These are phyloP conservation scores for Eledona agricola DNA, from an alignment of 2,888 invertebrate species.

Conservation along the genomic window DNA sequence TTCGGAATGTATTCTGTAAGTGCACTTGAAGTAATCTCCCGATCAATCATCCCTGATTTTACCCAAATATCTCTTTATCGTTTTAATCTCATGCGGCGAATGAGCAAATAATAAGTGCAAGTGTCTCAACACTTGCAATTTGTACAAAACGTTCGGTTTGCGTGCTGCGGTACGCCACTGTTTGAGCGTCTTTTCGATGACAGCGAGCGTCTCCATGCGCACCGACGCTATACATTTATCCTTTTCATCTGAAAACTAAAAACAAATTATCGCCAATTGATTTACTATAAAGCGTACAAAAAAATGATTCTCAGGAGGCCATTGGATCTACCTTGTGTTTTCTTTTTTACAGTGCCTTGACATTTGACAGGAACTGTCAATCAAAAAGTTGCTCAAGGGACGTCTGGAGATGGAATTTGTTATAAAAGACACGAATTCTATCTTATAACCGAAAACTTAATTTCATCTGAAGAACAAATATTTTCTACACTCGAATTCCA, in stretches of 20 bases:
- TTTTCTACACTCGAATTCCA: too few relatives aligned
- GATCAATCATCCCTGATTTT: slow-evolving; percentile 26
- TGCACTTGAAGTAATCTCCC: slow-evolving; percentile 15
- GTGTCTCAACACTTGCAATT: slow-evolving; percentile 55
- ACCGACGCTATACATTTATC: slow-evolving; percentile 64
- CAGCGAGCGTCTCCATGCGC: slow-evolving; percentile 64
- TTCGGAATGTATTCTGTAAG: slow-evolving; percentile 23
- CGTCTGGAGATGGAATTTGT: too few relatives aligned
- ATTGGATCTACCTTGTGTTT: too few relatives aligned
- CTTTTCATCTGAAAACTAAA: slow-evolving; percentile 59
- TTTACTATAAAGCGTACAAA: too few relatives aligned
- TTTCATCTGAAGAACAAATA: too few relatives aligned
- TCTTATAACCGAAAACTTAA: too few relatives aligned
- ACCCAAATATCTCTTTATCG: slow-evolving; percentile 43
- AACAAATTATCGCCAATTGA: slow-evolving; percentile 36
- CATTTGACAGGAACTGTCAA: too few relatives aligned
- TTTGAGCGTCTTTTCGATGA: slow-evolving; percentile 65
- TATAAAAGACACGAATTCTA: too few relatives aligned
- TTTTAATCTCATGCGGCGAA: slow-evolving; percentile 42
- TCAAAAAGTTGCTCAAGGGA: too few relatives aligned
- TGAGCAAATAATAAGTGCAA: slow-evolving; percentile 58
- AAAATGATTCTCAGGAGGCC: too few relatives aligned
- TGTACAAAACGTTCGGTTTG: slow-evolving; percentile 51
- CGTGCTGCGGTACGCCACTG: slow-evolving; percentile 63
- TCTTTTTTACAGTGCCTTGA: too few relatives aligned